phyloP scores from a whole-genome alignment of 2,113 vertebrate species.

The Sceloporus tristichus region DNA sequence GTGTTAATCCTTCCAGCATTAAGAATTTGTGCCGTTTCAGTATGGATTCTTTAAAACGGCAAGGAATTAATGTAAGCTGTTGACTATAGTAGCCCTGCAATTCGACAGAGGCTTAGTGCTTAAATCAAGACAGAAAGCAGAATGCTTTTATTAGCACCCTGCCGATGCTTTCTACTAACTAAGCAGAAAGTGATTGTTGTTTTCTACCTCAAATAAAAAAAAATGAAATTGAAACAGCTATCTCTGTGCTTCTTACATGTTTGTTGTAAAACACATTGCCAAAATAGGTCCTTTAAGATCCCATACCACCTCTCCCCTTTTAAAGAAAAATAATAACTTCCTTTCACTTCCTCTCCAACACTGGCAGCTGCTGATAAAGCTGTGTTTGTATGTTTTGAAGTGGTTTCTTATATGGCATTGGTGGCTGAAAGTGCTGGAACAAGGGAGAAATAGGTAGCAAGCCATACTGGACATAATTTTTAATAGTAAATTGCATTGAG shows the following conservation, averaged over 20 bases:
- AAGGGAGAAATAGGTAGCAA: neutral
- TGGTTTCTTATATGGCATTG: neutral
- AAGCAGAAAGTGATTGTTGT: conserved; percentile 16
- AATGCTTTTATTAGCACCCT: conserved; percentile 31
- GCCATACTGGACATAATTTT: neutral
- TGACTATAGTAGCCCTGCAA: neutral
- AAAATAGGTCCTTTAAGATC: neutral
- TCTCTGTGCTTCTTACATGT: neutral
- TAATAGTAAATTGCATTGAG: too few species aligned
- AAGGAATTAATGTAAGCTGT: conserved; percentile 48
- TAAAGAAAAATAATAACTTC: neutral
- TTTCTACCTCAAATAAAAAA: neutral
- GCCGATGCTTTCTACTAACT: conserved; percentile 15
- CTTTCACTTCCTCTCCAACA: neutral
- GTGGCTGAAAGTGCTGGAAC: neutral
- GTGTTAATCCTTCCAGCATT: conserved; percentile 54
- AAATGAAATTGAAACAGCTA: conserved; percentile 4
- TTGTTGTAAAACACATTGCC: conserved; percentile 5
- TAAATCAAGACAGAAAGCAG: neutral
- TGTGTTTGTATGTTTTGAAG: neutral
- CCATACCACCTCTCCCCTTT: neutral
- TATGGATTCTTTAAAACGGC: conserved; percentile 11
- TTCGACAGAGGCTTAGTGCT: neutral
- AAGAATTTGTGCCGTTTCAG: conserved; percentile 5
- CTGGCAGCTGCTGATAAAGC: neutral